phyloP scores from a whole-genome alignment of 53 echinoderm and acorn worm genomes.

The Astropecten irregularis region DNA sequence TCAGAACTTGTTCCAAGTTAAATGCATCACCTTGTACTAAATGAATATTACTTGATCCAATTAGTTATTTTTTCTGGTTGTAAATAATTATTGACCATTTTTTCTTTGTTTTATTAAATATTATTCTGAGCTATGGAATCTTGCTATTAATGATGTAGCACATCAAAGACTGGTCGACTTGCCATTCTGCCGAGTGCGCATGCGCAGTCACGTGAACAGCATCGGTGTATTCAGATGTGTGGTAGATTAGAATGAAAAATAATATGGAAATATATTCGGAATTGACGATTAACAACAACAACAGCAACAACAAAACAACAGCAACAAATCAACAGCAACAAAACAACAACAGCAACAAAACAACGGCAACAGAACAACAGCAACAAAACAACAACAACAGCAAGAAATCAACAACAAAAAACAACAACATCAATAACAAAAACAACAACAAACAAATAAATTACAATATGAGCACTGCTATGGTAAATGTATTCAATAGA shows the following conservation, averaged over 20 bases:
- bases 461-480: too few relatives aligned
- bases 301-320: neutral
- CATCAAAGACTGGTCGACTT: slow-evolving; percentile 12
- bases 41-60: too few relatives aligned
- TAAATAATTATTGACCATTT: slow-evolving; percentile 45
- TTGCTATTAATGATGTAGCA: slow-evolving; percentile 15
- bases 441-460: too few relatives aligned
- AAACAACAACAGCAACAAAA: too few relatives aligned
- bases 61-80: neutral
- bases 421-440: neutral
- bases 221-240: slow-evolving; percentile 52
- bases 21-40: too few relatives aligned
- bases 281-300: too few relatives aligned
- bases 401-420: too few relatives aligned
- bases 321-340: neutral
- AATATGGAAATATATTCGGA: slow-evolving; percentile 34
- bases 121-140: slow-evolving; percentile 39
- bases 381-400: too few relatives aligned
- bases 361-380: too few relatives aligned
- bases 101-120: neutral
- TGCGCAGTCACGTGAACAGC: slow-evolving; percentile 42
- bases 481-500: too few relatives aligned
- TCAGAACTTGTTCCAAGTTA: too few relatives aligned
- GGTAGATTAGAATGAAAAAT: slow-evolving; percentile 38
- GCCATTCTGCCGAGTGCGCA: slow-evolving; percentile 17